Evolutionary conservation across 2,797 vertebrate genomes (phyloP).

Genomic region (Nyctibius grandis): DNA sequence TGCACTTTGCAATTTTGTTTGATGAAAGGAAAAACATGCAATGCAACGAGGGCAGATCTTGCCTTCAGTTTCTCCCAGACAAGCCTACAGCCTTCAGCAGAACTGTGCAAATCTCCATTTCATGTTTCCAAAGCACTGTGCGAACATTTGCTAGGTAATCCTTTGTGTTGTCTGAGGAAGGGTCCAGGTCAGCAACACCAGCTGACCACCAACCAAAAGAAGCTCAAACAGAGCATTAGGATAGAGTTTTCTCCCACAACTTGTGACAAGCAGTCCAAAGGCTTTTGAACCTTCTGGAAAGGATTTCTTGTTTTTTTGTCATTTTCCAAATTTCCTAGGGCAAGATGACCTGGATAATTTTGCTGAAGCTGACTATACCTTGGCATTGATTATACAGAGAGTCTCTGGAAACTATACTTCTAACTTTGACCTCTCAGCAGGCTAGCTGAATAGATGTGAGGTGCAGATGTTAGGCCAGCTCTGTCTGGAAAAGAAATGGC

Average conservation of each 20-base stretch:
- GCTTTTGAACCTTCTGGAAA: neutral
- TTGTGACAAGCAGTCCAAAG: neutral
- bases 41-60: neutral
- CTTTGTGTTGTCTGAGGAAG: neutral
- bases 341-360: neutral
- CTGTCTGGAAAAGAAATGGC: neutral
- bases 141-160: neutral
- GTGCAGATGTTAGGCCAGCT: neutral
- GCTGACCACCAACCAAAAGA: neutral
- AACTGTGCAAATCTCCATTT: neutral
- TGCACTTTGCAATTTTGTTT: neutral
- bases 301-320: neutral
- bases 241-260: neutral
- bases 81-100: neutral
- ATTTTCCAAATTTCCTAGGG: neutral
- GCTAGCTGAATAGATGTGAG: neutral
- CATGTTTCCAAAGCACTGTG: neutral
- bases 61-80: neutral
- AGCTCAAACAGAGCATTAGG: neutral
- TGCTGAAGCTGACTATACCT: neutral
- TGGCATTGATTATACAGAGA: neutral
- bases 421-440: neutral
- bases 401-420: neutral
- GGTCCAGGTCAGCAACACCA: neutral
- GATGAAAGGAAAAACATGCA: neutral